Evolutionary conservation across 2,888 invertebrate species (phyloP), one percentile per base, ranked within the genome.

Genomic region (Macropis europaea): DNA sequence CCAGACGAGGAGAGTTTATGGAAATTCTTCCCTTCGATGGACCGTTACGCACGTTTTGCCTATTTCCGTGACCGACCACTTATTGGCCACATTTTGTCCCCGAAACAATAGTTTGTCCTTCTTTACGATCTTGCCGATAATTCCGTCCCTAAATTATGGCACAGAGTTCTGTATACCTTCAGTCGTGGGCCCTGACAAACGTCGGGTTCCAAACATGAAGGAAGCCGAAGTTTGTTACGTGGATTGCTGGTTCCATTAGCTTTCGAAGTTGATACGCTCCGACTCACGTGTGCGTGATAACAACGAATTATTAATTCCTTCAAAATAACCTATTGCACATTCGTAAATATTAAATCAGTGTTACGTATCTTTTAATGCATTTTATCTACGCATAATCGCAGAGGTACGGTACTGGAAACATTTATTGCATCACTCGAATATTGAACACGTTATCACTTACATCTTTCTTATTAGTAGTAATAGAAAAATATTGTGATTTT

Each of bases 1-100:
- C 68, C 75, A 24, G 36, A 28, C 56, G 63, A 57, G 73, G 17
- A 78, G 81, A 83, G 81, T 84, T 85, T 86, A 86, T 84, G 86
- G 85, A 84, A 86, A 87, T 86, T 82, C 83, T 79, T 72, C 54
- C 60, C 66, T n/a, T 70, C 54, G 15, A 45, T 43, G 62, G 78
- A 77, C 82, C 80, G 82, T 83, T 84, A 78, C 64, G 42, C 63
- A 66, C 62, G 74, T 79, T 78, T 81, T 74, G 70, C 73, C 81
- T 77, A 79, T 79, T 77, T 72, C 63, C 70, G 36, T 70, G 59
- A 50, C 40, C 72, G 32, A 50, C 66, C 70, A 60, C 76, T 76
- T 76, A 79, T 77, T 76, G 78, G 73, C 71, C 64, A 70, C 77
- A 73, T 73, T 79, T 80, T 71, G 69, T 77, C 67, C 64, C 19